phyloP scores from a whole-genome alignment of 2,113 vertebrate species.

The Sterrhoptilus dennistouni region DNA sequence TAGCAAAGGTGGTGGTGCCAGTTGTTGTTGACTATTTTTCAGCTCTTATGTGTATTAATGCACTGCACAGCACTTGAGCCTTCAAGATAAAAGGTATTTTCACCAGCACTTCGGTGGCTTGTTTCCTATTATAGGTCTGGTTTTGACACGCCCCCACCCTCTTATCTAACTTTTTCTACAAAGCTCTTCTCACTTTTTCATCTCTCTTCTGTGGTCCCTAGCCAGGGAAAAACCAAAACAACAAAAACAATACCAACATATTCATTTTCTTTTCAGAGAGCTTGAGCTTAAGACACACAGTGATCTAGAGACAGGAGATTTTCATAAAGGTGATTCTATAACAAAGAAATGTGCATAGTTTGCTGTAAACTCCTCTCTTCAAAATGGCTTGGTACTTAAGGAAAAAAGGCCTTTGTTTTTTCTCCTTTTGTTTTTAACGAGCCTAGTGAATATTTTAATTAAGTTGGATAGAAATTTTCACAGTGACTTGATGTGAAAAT shows the following conservation, averaged over 20 bases:
- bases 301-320: not conserved
- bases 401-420: not conserved
- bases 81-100: slow-evolving; percentile 53
- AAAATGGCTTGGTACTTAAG: not conserved
- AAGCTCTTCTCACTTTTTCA: slow-evolving; percentile 48
- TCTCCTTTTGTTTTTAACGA: not conserved
- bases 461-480: slow-evolving; percentile 47
- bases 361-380: not conserved
- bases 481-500: slow-evolving; percentile 53
- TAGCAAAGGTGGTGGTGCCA: not conserved
- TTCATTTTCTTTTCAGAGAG: not conserved
- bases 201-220: slow-evolving; percentile 32
- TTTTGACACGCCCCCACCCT: slow-evolving; percentile 48
- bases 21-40: not conserved
- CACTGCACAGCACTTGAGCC: not conserved
- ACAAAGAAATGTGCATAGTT: not conserved
- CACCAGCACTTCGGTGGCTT: slow-evolving; percentile 21
- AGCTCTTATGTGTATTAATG: not conserved
- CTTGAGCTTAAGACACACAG: not conserved
- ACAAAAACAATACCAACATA: not conserved
- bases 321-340: slow-evolving; percentile 2
- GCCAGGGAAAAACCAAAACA: not conserved
- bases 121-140: slow-evolving; percentile 52
- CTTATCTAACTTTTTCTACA: slow-evolving; percentile 55
- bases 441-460: slow-evolving; percentile 33